Conservation (phyloP, 2,888 invertebrate species). For the Spatulosminthurus flaviceps region DNA sequence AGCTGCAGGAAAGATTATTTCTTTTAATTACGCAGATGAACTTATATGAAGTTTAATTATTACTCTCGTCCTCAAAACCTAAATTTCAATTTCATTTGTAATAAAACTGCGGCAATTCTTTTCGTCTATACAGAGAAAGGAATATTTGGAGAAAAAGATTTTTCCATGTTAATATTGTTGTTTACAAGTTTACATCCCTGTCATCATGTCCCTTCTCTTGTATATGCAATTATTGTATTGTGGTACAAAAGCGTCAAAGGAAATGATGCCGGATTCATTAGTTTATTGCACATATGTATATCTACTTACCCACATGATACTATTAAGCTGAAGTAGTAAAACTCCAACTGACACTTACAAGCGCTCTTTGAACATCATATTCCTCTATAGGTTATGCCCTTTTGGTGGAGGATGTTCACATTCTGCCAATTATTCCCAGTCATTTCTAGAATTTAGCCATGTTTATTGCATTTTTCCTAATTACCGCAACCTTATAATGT, state of each 20-base stretch:
- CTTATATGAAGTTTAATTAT: background rate
- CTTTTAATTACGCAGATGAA: too few relatives aligned
- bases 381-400: background rate
- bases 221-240: background rate
- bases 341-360: too few relatives aligned
- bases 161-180: too few relatives aligned
- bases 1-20: too few relatives aligned
- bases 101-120: too few relatives aligned
- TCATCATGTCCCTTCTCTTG: too few relatives aligned
- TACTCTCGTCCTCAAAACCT: background rate
- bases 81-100: constrained; percentile 10
- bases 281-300: too few relatives aligned
- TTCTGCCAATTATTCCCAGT: background rate
- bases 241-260: background rate
- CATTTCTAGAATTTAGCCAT: background rate
- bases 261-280: constrained; percentile 12
- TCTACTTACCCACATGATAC: background rate
- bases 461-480: constrained; percentile 11
- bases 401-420: constrained; percentile 2
- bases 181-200: too few relatives aligned
- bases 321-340: background rate
- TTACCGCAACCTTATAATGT: background rate
- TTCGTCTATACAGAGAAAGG: too few relatives aligned
- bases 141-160: background rate
- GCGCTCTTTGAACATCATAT: background rate